Conservation (phyloP, 1,140 invertebrate genomes). For the Oryctes rhinoceros region DNA sequence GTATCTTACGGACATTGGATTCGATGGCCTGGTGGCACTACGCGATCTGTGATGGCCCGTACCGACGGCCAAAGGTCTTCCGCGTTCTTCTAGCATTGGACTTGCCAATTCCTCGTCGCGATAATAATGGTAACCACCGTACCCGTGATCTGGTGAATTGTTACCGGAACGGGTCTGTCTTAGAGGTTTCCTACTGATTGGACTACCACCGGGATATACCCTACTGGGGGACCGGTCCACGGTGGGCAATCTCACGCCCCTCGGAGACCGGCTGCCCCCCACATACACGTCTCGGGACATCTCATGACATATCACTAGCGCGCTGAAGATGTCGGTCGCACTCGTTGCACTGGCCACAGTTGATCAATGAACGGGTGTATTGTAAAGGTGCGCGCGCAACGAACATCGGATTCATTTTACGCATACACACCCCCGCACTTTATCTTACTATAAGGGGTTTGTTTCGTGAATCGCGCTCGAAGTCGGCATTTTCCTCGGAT, state of each 20-base stretch:
- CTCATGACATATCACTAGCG: constrained; percentile 59
- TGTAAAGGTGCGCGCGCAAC: constrained; percentile 60
- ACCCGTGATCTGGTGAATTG: constrained; percentile 67
- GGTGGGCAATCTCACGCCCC: constrained; percentile 76
- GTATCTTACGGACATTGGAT: constrained; percentile 71
- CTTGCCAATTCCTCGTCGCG: constrained; percentile 77
- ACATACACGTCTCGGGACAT: constrained; percentile 80
- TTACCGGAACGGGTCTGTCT: constrained; percentile 67
- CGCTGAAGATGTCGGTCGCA: constrained; percentile 58
- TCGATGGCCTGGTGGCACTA: constrained; percentile 66
- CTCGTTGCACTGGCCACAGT: constrained; percentile 51
- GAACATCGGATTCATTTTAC: constrained; percentile 42
- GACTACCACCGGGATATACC: constrained; percentile 70
- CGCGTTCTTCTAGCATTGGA: constrained; percentile 73
- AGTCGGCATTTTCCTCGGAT: constrained; percentile 20
- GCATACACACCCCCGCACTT: constrained; percentile 45
- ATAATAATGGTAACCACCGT: constrained; percentile 69
- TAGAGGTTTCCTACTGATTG: constrained; percentile 63
- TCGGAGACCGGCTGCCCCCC: constrained; percentile 70
- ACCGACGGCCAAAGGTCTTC: constrained; percentile 70
- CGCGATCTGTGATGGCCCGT: constrained; percentile 68
- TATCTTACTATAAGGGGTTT: constrained; percentile 26
- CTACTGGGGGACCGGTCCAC: constrained; percentile 84
- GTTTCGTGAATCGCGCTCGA: not conserved
- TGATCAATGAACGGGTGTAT: constrained; percentile 61